These are phyloP conservation scores for Galleria mellonella DNA, from an alignment of 1,140 invertebrate genomes.

Conservation along the genomic window DNA sequence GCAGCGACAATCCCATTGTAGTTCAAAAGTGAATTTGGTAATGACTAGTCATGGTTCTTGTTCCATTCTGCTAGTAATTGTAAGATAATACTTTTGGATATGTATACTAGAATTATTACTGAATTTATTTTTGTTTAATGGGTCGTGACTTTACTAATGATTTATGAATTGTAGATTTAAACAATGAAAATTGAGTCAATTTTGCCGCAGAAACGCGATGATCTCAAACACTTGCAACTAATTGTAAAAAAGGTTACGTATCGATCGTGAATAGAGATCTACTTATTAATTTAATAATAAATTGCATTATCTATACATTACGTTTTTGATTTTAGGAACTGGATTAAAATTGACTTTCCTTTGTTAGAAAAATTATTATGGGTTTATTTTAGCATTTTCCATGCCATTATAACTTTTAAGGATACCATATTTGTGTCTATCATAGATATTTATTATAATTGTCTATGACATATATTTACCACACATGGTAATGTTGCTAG, in stretches of 20 bases:
- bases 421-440: no score
- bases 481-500: no score
- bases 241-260: slow-evolving; percentile 7
- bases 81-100: no score
- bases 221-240: slow-evolving; percentile 48
- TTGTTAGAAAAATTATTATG: no score
- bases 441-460: no score
- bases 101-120: not conserved
- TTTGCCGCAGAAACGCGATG: slow-evolving; percentile 50
- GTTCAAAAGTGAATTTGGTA: no score
- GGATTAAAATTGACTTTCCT: no score
- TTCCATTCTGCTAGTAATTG: no score
- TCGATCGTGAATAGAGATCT: slow-evolving; percentile 9
- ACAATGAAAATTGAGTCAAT: slow-evolving; percentile 62
- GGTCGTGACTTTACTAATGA: slow-evolving; percentile 22
- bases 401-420: no score
- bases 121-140: slow-evolving; percentile 1
- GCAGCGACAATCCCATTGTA: slow-evolving; percentile 20
- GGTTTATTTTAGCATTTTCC: no score
- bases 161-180: slow-evolving; percentile 29
- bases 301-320: slow-evolving; percentile 21
- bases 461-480: no score
- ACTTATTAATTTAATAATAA: slow-evolving; percentile 18
- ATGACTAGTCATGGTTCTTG: no score
- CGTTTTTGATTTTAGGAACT: slow-evolving; percentile 27